Base-by-base conservation (phyloP, 2,888 invertebrate genomes). In the Scaptomyza tumidula region DNA sequence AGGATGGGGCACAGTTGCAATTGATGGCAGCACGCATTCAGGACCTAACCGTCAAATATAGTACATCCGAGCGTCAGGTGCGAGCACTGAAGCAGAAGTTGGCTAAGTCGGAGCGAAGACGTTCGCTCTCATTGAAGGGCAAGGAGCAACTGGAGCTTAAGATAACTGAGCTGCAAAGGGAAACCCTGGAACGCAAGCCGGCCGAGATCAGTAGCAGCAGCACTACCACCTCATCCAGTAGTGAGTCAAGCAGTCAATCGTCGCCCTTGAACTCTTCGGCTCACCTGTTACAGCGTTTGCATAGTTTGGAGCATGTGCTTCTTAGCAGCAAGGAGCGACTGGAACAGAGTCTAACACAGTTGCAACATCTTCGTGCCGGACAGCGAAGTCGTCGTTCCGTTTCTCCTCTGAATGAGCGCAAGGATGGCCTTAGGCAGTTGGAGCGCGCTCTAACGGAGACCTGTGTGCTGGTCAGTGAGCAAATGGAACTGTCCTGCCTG, bases 141-240 rank as follows among this genome's bases (percentile, higher is more conserved):
- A 94, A 96, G 76, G 96, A 97, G 90, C 96, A 96, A 33, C 94
- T 97, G 16, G 97, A 97, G 91, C 96, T 96, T 71, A 97, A 97
- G 90, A 93, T 97, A 48, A 94, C 94, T n/a, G 90, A 89, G 13
- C 55, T 83, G 39, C 88, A 83, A n/a, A 39, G 73, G 14, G 81
- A 81, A 6, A 67, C 62, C 0, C 68, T 97, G 79, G 97, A 97
- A 92, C 49, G 78, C 1, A 95, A 95, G 78, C 95, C 96, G 92
- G 95, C 96, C 45, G 52, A 52, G 27, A 39, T 94, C 95, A 14
- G 16, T 19, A 94, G 94, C 72, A 95, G 94, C 31, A 78, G 86
- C 1, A 67, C 85, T 1, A 73, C 77, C 1, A 80, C 83, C 2
- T 80, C 83, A 93, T 95, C 49, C 29, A 89, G 79, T 48, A 79